phyloP scores from a whole-genome alignment of 2,113 vertebrate genomes.

The Myanophis thanlyinensis region DNA sequence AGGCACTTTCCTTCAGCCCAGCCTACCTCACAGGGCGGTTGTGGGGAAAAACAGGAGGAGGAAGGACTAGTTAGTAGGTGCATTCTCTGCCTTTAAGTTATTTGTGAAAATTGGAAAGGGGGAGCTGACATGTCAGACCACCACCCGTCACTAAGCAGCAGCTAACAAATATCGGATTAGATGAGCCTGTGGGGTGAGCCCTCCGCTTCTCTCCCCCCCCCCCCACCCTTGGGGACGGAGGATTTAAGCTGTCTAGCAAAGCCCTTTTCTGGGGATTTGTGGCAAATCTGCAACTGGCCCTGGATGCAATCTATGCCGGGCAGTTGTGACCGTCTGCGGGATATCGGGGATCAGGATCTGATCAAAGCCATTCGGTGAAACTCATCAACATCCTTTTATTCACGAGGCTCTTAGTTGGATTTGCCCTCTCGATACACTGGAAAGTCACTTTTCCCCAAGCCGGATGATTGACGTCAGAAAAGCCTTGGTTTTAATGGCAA shows the following conservation, averaged over 20 bases:
- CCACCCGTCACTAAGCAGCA: background rate
- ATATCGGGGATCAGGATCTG: background rate
- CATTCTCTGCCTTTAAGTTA: too few species aligned
- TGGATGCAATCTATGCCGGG: background rate
- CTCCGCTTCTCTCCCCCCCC: accelerated
- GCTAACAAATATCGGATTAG: background rate
- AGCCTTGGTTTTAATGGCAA: background rate
- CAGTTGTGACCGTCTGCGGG: background rate
- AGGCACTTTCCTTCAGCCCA: background rate
- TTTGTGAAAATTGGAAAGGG: background rate
- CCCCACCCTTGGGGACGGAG: background rate
- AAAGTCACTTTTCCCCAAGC: background rate
- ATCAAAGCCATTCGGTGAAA: background rate
- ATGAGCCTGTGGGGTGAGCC: accelerated
- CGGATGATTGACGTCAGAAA: background rate
- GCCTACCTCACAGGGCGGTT: background rate
- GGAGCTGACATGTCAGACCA: background rate
- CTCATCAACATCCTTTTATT: background rate
- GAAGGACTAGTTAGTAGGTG: too few species aligned
- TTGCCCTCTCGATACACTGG: background rate
- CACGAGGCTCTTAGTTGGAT: background rate
- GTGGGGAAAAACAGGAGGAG: too few species aligned
- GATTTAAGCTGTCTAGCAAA: accelerated
- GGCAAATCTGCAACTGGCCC: conserved; percentile 1
- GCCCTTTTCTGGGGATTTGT: background rate